Evolutionary conservation across 2,888 invertebrate genomes (phyloP), one percentile per base, ranked within the genome.

Genomic region (Choreutis nemorana): DNA sequence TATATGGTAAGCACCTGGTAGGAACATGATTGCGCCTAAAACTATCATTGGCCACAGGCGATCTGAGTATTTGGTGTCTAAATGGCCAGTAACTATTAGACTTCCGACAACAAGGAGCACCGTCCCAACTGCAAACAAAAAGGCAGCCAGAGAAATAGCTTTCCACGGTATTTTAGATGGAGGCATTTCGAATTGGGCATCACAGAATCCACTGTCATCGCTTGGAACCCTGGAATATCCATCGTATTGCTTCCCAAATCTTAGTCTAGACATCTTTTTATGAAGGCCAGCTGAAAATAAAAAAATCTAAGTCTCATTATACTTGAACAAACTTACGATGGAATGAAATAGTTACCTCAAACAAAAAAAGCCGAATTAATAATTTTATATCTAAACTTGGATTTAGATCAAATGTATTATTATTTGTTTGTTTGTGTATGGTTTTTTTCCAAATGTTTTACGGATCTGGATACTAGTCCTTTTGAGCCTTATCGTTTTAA

Each of bases 1-100:
- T 26, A 93, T 86, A 58, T 96, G 94, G 66, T 95, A 95, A 29
- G 90, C 89, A 22, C 94, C 95, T 1, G 95, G 95, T 41, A 95
- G 87, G 54, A 95, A 94, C 91, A 94, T 93, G 21, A 96, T 79
- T 12, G 84, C 78, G 16, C 95, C 96, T 50, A 96, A 75, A 42
- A 94, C 87, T 38, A 94, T 85, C 64, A 95, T 83, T 1, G 94
- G 94, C 91, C 92, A 94, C 59, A 91, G 86, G 36, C 94, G 82
- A 62, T 94, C 94, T 2, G 87, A 84, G 66, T 94, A 93, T 83
- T 91, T 87, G 16, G 87, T 83, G 50, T 88, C 87, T 52, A 93
- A 89, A 48, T 90, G 86, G 10, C 94, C 94, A 34, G 87, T 85
- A 14, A 92, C 84, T 34, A 94, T 86, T 35, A 94, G 71, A 39